Evolutionary conservation across 2,888 invertebrate genomes (phyloP).

Genomic region (Machimus rusticus): DNA sequence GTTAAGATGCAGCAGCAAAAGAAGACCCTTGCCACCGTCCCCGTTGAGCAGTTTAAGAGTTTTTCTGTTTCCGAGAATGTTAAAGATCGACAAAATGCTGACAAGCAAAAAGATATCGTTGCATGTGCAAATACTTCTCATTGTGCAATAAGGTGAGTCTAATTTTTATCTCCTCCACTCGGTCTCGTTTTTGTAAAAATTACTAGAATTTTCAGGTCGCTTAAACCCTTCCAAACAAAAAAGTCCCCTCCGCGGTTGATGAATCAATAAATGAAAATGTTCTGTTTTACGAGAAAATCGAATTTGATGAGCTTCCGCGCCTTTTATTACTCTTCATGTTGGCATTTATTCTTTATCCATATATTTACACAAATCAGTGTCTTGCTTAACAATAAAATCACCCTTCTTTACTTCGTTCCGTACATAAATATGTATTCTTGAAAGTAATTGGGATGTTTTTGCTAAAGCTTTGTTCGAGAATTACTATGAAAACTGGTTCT

Average conservation of each 20-base stretch:
- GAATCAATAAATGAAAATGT: background rate
- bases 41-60: conserved; percentile 77
- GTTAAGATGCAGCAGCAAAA: conserved; percentile 52
- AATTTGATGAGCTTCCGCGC: background rate
- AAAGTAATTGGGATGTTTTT: background rate
- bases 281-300: background rate
- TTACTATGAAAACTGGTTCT: background rate
- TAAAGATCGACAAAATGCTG: conserved; percentile 4
- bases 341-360: background rate
- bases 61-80: conserved; percentile 68
- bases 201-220: background rate
- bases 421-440: background rate
- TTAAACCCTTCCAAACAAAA: background rate
- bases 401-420: background rate
- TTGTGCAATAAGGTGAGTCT: conserved; percentile 45
- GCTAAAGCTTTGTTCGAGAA: background rate
- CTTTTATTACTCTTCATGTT: background rate
- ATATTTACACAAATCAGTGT: background rate
- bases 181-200: too few species aligned
- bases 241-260: background rate
- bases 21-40: conserved; percentile 61
- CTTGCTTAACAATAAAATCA: background rate
- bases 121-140: conserved; percentile 26
- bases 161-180: too few species aligned
- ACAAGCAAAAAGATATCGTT: conserved; percentile 45